Evolutionary conservation across 2,888 invertebrate species (phyloP).

Genomic region (Meteorus colon): DNA sequence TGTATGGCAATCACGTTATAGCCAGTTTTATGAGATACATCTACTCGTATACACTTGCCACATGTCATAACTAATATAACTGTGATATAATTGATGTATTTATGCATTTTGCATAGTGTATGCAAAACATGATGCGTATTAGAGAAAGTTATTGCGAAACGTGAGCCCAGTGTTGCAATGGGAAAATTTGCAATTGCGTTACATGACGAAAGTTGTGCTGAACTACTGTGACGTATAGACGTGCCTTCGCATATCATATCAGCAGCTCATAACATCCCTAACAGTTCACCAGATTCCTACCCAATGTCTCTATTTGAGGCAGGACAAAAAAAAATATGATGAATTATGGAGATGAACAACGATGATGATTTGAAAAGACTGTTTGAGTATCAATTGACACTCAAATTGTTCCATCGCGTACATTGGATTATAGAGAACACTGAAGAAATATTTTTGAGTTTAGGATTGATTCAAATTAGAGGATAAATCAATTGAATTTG

Average conservation of each 20-base stretch:
- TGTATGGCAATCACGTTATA: not conserved
- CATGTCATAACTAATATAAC: constrained; percentile 29
- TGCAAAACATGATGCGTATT: constrained; percentile 47
- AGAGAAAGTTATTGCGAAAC: constrained; percentile 50
- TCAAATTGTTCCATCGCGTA: not conserved
- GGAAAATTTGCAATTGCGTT: constrained; percentile 53
- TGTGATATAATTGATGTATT: constrained; percentile 3
- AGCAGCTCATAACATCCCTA: not conserved
- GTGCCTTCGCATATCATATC: not conserved
- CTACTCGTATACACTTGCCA: constrained; percentile 25
- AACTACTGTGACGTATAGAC: constrained; percentile 18
- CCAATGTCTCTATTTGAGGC: too few species aligned
- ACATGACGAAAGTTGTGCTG: constrained; percentile 57
- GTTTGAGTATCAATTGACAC: not conserved
- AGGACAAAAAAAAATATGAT: too few species aligned
- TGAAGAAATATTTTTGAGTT: too few species aligned
- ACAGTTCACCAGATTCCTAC: not conserved
- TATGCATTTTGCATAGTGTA: constrained; percentile 3
- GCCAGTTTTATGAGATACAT: not conserved
- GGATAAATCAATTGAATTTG: too few species aligned
- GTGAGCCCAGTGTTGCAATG: constrained; percentile 18
- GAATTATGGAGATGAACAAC: too few species aligned
- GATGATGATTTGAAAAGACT: not conserved
- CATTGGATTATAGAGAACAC: not conserved
- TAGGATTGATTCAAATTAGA: too few species aligned